Percentiles rank a stretch among this genome's conserved stretches.
phyloP scores from a whole-genome alignment of 1,140 invertebrate genomes.

The Drosophila lini region DNA sequence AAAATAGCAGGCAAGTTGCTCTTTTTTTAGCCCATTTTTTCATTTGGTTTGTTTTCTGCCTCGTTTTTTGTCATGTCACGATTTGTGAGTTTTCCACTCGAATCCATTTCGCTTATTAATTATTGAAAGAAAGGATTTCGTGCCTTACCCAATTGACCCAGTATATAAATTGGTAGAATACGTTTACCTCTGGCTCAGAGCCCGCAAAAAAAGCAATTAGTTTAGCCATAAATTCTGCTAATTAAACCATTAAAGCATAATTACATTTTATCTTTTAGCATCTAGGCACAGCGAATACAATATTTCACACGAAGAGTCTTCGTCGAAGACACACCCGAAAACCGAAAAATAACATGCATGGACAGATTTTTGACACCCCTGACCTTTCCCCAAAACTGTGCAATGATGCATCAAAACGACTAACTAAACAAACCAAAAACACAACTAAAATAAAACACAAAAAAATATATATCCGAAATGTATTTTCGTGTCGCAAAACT shows the following conservation, averaged over 20 bases:
- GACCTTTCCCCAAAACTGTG: constrained; percentile 55
- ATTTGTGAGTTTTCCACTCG: constrained; percentile 69
- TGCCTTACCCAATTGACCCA: constrained; percentile 8
- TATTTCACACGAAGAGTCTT: constrained; percentile 36
- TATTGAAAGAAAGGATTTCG: constrained; percentile 41
- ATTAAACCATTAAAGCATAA: constrained; percentile 53
- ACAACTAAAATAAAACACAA: constrained; percentile 23
- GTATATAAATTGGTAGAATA: constrained; percentile 12
- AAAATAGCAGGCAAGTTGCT: constrained; percentile 65
- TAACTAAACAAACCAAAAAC: constrained; percentile 21
- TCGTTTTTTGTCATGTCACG: constrained; percentile 56
- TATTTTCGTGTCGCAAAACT: constrained; percentile 40
- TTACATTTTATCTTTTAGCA: constrained; percentile 30
- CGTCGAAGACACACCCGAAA: constrained; percentile 31
- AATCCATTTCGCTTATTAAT: constrained; percentile 68
- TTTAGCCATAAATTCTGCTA: constrained; percentile 41
- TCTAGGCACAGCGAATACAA: constrained; percentile 14
- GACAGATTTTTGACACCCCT: constrained; percentile 20
- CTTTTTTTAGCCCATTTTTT: constrained; percentile 29
- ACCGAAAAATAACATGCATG: constrained; percentile 16
- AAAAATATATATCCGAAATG: constrained; percentile 29
- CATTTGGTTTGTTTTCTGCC: constrained; percentile 18
- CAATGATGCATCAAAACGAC: constrained; percentile 47
- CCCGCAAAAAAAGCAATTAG: constrained; percentile 34
- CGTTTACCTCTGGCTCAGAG: neutral